Conservation (phyloP, 1,140 invertebrate species). For the Dreissena rostriformis region DNA sequence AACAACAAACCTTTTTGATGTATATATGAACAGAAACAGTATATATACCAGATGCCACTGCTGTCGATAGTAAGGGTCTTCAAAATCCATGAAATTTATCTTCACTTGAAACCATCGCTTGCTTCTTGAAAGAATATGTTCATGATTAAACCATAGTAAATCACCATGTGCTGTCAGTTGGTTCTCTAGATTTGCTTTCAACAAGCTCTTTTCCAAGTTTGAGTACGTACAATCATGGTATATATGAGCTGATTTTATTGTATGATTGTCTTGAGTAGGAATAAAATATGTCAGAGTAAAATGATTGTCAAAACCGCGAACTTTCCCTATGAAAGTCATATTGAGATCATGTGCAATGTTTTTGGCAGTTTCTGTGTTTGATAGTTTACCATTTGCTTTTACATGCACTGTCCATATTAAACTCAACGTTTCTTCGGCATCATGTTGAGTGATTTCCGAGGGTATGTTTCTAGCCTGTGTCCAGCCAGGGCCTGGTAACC, state of each 20-base stretch:
- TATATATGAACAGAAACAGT: neutral
- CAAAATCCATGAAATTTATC: slow-evolving; percentile 57
- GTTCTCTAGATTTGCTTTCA: slow-evolving; percentile 50
- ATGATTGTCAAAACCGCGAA: slow-evolving; percentile 59
- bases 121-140: slow-evolving; percentile 63
- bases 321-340: slow-evolving; percentile 53
- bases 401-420: slow-evolving; percentile 61
- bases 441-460: slow-evolving; percentile 42
- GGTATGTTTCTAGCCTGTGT: slow-evolving; percentile 47
- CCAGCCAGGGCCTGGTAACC: neutral
- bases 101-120: slow-evolving; percentile 57
- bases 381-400: neutral
- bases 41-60: slow-evolving; percentile 79
- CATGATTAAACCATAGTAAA: slow-evolving; percentile 71
- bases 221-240: slow-evolving; percentile 16
- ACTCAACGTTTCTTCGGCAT: slow-evolving; percentile 35
- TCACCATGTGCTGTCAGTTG: slow-evolving; percentile 63
- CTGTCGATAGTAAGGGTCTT: slow-evolving; percentile 71
- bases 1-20: neutral
- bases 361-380: slow-evolving; percentile 14
- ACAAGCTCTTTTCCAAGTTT: slow-evolving; percentile 8
- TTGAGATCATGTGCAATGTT: slow-evolving; percentile 57
- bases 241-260: slow-evolving; percentile 33
- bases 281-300: slow-evolving; percentile 46
- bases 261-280: slow-evolving; percentile 8